phyloP scores from a whole-genome alignment of 2,113 vertebrate genomes.

The Urocolius indicus region DNA sequence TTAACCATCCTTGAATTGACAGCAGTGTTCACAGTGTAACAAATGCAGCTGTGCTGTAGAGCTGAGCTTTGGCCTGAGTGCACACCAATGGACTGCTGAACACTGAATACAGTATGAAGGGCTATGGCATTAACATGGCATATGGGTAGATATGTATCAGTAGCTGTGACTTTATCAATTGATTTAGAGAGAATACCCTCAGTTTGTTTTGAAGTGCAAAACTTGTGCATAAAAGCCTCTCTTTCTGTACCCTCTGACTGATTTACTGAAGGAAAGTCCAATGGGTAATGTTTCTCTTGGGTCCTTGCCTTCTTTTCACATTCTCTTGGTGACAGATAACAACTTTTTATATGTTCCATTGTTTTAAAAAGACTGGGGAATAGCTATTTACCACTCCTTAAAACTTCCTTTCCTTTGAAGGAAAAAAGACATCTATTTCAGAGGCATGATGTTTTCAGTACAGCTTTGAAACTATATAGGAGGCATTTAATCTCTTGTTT shows the following conservation, averaged over 20 bases:
- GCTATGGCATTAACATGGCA: fast-evolving
- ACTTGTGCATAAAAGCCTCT: background rate
- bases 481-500: background rate
- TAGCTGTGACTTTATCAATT: background rate
- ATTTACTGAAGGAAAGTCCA: background rate
- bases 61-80: background rate
- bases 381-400: background rate
- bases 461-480: background rate
- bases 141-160: background rate
- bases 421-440: background rate
- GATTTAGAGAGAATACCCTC: background rate
- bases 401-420: background rate
- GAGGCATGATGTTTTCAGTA: background rate
- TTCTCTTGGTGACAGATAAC: background rate
- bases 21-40: background rate
- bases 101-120: fast-evolving
- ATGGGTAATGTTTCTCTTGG: background rate
- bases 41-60: fast-evolving
- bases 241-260: background rate
- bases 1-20: background rate
- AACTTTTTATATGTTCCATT: background rate
- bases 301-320: background rate
- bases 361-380: background rate
- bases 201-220: background rate
- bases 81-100: background rate